Conservation (phyloP, 2,113 vertebrate species). For the Hassar affinis region DNA sequence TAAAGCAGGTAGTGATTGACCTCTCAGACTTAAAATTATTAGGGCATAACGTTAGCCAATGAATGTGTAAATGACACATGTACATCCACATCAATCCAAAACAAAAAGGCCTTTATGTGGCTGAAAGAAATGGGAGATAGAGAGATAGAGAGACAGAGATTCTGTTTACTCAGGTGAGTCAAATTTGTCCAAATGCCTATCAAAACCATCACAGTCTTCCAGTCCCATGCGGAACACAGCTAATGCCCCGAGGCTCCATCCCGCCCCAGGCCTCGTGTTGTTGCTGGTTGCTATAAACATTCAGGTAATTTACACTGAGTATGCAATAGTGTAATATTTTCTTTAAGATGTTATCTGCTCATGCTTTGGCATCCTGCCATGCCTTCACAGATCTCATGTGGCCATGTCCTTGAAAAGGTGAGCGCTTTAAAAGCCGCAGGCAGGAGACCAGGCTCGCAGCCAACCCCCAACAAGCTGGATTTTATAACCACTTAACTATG, state of each 20-base stretch:
- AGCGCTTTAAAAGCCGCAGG: conserved; percentile 59
- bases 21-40: background rate
- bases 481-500: conserved; percentile 74
- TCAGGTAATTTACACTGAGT: conserved; percentile 80
- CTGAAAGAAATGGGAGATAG: background rate
- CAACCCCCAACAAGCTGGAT: conserved; percentile 64
- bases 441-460: conserved; percentile 63
- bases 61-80: background rate
- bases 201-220: conserved; percentile 69
- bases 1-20: background rate
- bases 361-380: conserved; percentile 73
- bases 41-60: background rate
- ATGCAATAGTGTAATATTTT: conserved; percentile 89
- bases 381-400: conserved; percentile 62
- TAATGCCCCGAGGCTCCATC: conserved; percentile 64
- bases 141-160: conserved; percentile 8
- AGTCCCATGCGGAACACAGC: conserved; percentile 60
- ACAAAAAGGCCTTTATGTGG: conserved; percentile 57
- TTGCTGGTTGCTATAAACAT: conserved; percentile 97
- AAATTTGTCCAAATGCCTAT: conserved; percentile 63
- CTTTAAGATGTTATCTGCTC: conserved; percentile 86
- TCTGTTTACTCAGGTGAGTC: conserved; percentile 54
- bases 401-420: conserved; percentile 61
- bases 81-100: background rate
- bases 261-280: conserved; percentile 78